Conservation (phyloP, 2,113 vertebrate genomes). For the Vidua macroura region DNA sequence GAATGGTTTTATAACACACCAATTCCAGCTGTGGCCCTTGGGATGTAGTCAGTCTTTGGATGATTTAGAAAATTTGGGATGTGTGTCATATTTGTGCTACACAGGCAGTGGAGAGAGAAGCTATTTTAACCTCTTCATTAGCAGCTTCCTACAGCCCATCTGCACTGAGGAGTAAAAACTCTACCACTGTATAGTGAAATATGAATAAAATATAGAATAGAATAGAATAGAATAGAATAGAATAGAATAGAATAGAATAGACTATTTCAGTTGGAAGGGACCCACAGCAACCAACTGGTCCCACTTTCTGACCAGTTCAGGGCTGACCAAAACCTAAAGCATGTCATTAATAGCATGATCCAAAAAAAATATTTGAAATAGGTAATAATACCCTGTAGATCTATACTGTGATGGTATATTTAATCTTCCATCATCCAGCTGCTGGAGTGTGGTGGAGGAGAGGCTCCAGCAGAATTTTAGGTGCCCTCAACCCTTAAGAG, state of each 20-base stretch:
- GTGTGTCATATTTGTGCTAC: rapidly evolving
- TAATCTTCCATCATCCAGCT: background rate
- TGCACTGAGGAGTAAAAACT: background rate
- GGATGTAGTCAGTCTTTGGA: background rate
- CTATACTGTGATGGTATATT: background rate
- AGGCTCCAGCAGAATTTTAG: background rate
- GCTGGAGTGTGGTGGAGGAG: background rate
- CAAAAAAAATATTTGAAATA: background rate
- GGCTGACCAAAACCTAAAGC: background rate
- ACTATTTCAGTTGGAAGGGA: background rate
- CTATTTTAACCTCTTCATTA: background rate
- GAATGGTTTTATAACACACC: background rate
- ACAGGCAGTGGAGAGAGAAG: background rate
- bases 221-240: background rate
- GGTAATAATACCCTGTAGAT: background rate
- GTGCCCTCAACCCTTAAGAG: background rate
- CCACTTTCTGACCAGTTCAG: background rate
- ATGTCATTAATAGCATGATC: background rate
- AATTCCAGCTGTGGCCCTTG: background rate
- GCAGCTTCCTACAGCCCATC: background rate
- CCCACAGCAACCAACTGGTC: background rate
- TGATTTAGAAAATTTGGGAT: background rate
- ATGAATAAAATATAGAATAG: background rate
- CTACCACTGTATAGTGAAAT: too few species aligned
- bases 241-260: background rate